These are phyloP conservation scores for Brachylomia viminalis DNA, from an alignment of 2,888 invertebrate genomes.

Conservation along the genomic window DNA sequence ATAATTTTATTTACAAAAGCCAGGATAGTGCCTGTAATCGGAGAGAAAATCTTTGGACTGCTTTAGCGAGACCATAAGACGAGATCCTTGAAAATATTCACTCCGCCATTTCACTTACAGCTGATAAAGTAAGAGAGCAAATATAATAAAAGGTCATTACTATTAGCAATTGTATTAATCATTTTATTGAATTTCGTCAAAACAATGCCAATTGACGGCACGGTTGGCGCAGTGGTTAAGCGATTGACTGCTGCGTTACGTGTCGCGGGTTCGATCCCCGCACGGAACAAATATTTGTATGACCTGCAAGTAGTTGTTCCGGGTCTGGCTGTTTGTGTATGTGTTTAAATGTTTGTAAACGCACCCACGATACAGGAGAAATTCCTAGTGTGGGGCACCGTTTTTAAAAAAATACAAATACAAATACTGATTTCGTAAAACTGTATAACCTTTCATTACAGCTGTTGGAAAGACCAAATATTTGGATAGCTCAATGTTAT, in stretches of 20 bases:
- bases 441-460: slow-evolving; percentile 23
- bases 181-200: slow-evolving; percentile 10
- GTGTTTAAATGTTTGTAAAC: too few relatives aligned
- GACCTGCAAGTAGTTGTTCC: too few relatives aligned
- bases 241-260: too few relatives aligned
- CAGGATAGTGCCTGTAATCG: background rate
- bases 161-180: background rate
- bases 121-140: slow-evolving; percentile 13
- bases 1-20: too few relatives aligned
- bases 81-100: background rate
- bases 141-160: slow-evolving; percentile 3
- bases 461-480: slow-evolving; percentile 33
- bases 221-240: too few relatives aligned
- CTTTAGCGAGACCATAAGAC: background rate
- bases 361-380: too few relatives aligned
- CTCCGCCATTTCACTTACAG: background rate
- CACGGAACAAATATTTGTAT: too few relatives aligned
- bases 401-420: too few relatives aligned
- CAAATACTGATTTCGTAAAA: slow-evolving; percentile 34
- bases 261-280: too few relatives aligned
- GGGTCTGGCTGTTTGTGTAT: too few relatives aligned
- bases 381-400: too few relatives aligned
- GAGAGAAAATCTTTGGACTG: background rate
- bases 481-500: slow-evolving; percentile 48
- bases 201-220: too few relatives aligned